Percentiles rank a stretch among this genome's conserved stretches.
phyloP scores from a whole-genome alignment of 1,140 invertebrate species.

The Heliconius himera region DNA sequence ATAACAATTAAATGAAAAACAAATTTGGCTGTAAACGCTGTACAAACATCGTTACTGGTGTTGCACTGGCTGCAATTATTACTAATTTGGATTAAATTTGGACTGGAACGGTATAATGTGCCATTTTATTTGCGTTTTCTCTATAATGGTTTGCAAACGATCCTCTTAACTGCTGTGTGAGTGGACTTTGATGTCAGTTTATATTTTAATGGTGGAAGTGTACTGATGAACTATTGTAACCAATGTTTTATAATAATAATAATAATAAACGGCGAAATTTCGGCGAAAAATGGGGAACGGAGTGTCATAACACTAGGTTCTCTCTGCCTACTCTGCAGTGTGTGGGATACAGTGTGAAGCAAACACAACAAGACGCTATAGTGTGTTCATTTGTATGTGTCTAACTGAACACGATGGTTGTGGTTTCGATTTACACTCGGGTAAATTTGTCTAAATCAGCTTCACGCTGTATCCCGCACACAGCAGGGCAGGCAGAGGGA shows the following conservation, averaged over 20 bases:
- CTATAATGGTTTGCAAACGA: slow-evolving; percentile 38
- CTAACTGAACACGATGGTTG: too few species aligned
- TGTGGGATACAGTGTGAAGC: too few species aligned
- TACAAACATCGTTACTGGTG: slow-evolving; percentile 34
- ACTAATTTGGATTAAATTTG: slow-evolving; percentile 42
- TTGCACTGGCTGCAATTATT: slow-evolving; percentile 35
- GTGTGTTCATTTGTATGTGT: too few species aligned
- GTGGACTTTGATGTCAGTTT: slow-evolving; percentile 22
- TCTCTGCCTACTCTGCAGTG: too few species aligned
- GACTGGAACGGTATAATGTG: slow-evolving; percentile 33
- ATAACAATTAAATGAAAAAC: slow-evolving; percentile 22
- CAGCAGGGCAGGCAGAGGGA: too few species aligned
- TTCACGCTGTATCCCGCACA: too few species aligned
- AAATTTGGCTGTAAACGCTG: slow-evolving; percentile 23
- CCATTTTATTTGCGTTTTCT: slow-evolving; percentile 38
- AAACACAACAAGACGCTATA: too few species aligned
- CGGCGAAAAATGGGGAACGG: too few species aligned
- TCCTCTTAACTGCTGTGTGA: slow-evolving; percentile 27
- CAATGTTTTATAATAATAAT: neutral
- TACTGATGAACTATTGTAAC: neutral
- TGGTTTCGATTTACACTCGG: too few species aligned
- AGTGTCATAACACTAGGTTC: too few species aligned
- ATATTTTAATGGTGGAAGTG: slow-evolving; percentile 2
- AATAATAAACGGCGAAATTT: too few species aligned
- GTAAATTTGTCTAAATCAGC: too few species aligned